Evolutionary conservation across 2,113 vertebrate species (phyloP).

Genomic region (Pseudopodoces humilis): DNA sequence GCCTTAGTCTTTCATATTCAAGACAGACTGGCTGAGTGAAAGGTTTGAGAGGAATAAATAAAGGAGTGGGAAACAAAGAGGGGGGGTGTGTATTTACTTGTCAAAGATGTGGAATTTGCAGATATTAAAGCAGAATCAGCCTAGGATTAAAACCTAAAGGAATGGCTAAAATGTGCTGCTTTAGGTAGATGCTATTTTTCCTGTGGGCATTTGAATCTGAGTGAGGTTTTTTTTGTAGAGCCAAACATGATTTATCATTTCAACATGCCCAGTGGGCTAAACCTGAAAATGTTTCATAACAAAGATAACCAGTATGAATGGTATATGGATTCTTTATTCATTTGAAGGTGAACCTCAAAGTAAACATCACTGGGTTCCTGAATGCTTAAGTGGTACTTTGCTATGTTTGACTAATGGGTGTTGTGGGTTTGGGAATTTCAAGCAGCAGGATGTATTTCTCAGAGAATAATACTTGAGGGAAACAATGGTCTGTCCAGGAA

Average conservation of each 20-base stretch:
- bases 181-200: conserved; percentile 28
- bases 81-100: neutral
- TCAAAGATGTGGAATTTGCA: conserved; percentile 62
- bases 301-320: conserved; percentile 64
- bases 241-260: conserved; percentile 67
- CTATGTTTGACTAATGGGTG: conserved; percentile 65
- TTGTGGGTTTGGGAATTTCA: conserved; percentile 43
- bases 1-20: neutral
- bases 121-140: conserved; percentile 51
- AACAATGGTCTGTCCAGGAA: neutral
- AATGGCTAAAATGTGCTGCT: conserved; percentile 12
- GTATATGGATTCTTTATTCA: neutral
- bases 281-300: conserved; percentile 66
- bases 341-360: conserved; percentile 60
- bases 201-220: conserved; percentile 42
- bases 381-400: conserved; percentile 52
- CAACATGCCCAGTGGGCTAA: conserved; percentile 62
- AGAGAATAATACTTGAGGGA: neutral
- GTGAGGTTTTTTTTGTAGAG: conserved; percentile 44
- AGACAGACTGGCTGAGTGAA: neutral
- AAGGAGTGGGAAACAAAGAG: neutral
- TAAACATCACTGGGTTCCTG: conserved; percentile 42
- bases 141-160: conserved; percentile 62
- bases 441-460: conserved; percentile 55
- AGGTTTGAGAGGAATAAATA: conserved; percentile 8